Evolutionary conservation across 2,888 invertebrate genomes (phyloP).

Genomic region (Agrotis ipsilon): DNA sequence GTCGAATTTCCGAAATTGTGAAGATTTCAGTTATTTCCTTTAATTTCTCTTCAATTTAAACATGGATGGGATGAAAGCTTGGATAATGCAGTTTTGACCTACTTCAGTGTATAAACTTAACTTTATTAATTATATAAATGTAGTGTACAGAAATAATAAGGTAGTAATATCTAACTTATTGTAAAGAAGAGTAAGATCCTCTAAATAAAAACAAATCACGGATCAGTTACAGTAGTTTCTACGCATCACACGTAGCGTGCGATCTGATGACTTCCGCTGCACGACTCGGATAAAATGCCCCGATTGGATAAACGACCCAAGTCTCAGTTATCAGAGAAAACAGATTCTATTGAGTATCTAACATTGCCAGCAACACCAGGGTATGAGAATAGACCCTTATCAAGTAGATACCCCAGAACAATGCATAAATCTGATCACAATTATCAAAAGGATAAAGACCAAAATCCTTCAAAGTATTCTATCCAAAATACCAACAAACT

Average conservation of each 20-base stretch:
- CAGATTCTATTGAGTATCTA: constrained; percentile 75
- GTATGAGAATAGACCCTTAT: constrained; percentile 34
- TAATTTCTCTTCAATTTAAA: background rate
- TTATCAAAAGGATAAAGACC: constrained; percentile 12
- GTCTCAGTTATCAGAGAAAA: constrained; percentile 58
- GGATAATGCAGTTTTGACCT: background rate
- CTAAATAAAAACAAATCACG: background rate
- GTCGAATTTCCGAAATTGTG: background rate
- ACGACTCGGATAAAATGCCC: constrained; percentile 36
- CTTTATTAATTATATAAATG: background rate
- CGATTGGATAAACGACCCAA: constrained; percentile 23
- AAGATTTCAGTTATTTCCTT: background rate
- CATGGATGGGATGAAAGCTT: constrained; percentile 5
- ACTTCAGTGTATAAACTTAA: background rate
- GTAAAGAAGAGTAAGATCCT: background rate
- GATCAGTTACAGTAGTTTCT: background rate
- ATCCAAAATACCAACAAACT: constrained; percentile 34
- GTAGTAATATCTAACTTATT: background rate
- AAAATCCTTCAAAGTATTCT: constrained; percentile 14
- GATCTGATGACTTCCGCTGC: constrained; percentile 8
- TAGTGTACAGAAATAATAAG: constrained; percentile 2
- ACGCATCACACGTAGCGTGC: background rate
- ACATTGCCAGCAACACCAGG: constrained; percentile 72
- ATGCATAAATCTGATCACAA: constrained; percentile 21
- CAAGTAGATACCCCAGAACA: constrained; percentile 14